Percentiles rank a stretch among this genome's conserved stretches.
Evolutionary conservation across 2,797 vertebrate species (phyloP).

Genomic region (Micropoecilia bifurca): DNA sequence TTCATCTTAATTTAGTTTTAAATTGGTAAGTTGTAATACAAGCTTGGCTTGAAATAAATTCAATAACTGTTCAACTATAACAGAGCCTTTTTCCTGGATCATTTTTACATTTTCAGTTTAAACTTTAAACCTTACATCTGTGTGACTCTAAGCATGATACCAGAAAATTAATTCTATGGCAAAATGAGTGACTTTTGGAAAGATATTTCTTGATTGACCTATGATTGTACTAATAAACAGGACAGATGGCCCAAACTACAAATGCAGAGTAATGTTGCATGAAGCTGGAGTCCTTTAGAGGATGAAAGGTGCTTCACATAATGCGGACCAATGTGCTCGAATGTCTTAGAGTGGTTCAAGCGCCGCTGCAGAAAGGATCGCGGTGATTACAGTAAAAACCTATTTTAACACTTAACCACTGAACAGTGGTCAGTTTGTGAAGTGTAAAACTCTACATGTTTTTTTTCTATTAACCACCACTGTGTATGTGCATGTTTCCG

Average conservation of each 20-base stretch:
- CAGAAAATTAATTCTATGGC: not conserved
- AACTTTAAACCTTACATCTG: not conserved
- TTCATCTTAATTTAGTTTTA: not conserved
- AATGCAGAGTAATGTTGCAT: not conserved
- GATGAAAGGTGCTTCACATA: conserved; percentile 15
- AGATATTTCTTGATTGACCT: not conserved
- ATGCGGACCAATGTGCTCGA: not conserved
- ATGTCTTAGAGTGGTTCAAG: conserved; percentile 22
- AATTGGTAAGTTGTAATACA: not conserved
- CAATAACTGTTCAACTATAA: not conserved
- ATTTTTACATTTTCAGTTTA: not conserved
- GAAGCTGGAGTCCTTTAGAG: conserved; percentile 6
- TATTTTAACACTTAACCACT: conserved; percentile 38
- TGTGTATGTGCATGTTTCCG: not conserved
- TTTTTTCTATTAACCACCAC: not conserved
- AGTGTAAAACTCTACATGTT: not conserved
- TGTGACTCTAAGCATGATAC: not conserved
- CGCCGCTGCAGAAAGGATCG: conserved; percentile 12
- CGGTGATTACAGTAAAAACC: conserved; percentile 35
- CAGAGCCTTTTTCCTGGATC: not conserved
- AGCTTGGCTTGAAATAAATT: not conserved
- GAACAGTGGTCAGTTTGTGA: conserved; percentile 22
- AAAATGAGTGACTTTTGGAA: not conserved
- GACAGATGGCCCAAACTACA: not conserved
- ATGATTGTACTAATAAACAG: not conserved